Evolutionary conservation across 2,113 vertebrate genomes (phyloP).

Genomic region (Anser brachyrhynchus): DNA sequence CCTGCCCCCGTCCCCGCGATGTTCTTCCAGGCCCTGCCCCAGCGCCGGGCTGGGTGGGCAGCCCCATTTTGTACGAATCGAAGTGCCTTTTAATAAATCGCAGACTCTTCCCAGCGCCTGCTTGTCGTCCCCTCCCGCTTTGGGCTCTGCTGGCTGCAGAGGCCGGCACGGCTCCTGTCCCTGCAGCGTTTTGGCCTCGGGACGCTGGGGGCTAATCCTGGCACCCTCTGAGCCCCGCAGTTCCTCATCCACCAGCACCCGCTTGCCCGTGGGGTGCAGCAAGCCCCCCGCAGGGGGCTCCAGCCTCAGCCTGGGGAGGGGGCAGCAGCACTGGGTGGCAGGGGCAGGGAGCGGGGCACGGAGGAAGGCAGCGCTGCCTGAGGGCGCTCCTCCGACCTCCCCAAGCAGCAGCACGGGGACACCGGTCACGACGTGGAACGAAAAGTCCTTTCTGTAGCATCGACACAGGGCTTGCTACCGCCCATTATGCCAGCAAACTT

Average conservation of each 20-base stretch:
- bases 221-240: neutral
- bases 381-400: neutral
- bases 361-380: fast-evolving
- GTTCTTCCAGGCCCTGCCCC: neutral
- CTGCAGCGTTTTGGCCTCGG: neutral
- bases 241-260: neutral
- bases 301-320: neutral
- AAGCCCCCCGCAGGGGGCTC: neutral
- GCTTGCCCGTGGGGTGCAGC: no score
- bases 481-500: neutral
- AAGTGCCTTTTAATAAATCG: conserved; percentile 70
- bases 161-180: neutral
- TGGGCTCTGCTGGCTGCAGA: neutral
- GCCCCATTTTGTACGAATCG: neutral
- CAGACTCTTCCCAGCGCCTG: neutral
- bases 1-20: fast-evolving
- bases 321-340: no score
- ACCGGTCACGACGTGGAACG: fast-evolving
- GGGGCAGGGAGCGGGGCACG: neutral
- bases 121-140: neutral
- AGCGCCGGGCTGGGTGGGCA: fast-evolving
- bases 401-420: fast-evolving
- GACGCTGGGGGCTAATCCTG: neutral
- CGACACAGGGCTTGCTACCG: fast-evolving
- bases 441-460: neutral